Conservation (phyloP, 2,888 invertebrate genomes). For the Asteroscopus sphinx region DNA sequence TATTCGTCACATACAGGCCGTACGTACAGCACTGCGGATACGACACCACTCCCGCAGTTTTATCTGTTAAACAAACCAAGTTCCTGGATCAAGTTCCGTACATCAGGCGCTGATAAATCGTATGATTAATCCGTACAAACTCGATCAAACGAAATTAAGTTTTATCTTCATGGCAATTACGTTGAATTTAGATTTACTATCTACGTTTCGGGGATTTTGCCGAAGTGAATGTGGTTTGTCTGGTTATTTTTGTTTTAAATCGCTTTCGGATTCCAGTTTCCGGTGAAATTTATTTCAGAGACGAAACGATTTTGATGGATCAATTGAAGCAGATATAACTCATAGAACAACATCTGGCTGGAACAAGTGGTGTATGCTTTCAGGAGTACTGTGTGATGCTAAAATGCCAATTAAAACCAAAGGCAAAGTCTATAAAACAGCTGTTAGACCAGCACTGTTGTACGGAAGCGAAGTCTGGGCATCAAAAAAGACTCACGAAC, state of each 20-base stretch:
- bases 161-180: slow-evolving; percentile 30
- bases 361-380: no score
- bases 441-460: no score
- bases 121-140: slow-evolving; percentile 47
- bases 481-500: no score
- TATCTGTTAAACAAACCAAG: slow-evolving; percentile 72
- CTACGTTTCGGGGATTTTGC: slow-evolving; percentile 13
- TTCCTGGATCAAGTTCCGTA: slow-evolving; percentile 59
- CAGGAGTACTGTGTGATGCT: no score
- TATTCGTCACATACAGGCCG: slow-evolving; percentile 58
- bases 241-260: slow-evolving; percentile 45
- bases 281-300: slow-evolving; percentile 26
- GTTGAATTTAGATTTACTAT: slow-evolving; percentile 33
- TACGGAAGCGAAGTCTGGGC: no score
- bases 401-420: no score
- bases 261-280: slow-evolving; percentile 5
- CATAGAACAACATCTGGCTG: no score
- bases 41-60: slow-evolving; percentile 60
- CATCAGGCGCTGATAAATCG: slow-evolving; percentile 59
- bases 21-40: slow-evolving; percentile 58
- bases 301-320: slow-evolving; percentile 5
- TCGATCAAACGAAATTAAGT: slow-evolving; percentile 46
- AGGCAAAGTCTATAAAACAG: no score
- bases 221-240: slow-evolving; percentile 31
- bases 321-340: no score